Conservation (phyloP, 2,113 vertebrate species). For the Emberiza fucata region DNA sequence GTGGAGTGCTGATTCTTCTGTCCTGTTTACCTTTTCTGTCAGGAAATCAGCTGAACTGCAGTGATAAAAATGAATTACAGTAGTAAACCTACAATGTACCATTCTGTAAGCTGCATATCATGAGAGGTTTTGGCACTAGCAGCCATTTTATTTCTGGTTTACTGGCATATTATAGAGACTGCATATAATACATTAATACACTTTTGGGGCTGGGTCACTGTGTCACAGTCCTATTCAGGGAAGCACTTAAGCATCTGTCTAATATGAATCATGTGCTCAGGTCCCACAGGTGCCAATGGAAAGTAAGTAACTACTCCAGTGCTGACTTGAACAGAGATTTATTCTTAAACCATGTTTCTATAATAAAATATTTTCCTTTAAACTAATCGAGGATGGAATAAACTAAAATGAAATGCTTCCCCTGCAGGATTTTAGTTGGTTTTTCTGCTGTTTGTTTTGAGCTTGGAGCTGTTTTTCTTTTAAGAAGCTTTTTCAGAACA, state of each 20-base stretch:
- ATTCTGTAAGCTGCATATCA: neutral
- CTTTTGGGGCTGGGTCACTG: neutral
- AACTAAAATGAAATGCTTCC: neutral
- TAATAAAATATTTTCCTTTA: neutral
- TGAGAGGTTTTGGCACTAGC: slow-evolving; percentile 9
- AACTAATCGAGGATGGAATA: neutral
- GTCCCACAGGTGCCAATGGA: slow-evolving; percentile 13
- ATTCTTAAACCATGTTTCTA: neutral
- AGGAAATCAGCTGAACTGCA: neutral
- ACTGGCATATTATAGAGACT: neutral
- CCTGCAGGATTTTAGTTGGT: neutral
- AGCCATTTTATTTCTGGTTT: slow-evolving; percentile 30
- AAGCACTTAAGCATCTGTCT: neutral
- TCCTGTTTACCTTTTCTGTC: neutral
- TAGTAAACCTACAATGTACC: neutral
- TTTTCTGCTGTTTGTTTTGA: neutral
- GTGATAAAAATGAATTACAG: slow-evolving; percentile 45
- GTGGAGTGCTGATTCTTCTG: neutral
- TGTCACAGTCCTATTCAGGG: slow-evolving; percentile 21
- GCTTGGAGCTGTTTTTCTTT: neutral
- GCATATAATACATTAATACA: neutral
- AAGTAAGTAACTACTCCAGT: slow-evolving; percentile 5
- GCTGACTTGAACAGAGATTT: neutral
- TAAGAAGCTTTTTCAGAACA: neutral
- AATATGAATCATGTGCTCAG: neutral